phyloP scores from a whole-genome alignment of 2,888 invertebrate species.

The Amblyteles armatorius region DNA sequence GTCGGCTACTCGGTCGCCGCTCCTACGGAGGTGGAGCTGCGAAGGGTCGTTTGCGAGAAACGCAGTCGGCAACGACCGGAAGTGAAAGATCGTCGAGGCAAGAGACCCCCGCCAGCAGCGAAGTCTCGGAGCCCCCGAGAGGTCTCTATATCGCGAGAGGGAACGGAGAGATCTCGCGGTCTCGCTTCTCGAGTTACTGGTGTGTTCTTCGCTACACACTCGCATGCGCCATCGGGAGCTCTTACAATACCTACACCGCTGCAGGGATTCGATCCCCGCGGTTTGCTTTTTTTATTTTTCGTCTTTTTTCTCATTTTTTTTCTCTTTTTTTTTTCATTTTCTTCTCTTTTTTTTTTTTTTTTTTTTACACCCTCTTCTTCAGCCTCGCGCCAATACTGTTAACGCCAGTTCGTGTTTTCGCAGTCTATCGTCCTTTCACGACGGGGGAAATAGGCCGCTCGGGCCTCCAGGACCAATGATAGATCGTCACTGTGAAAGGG shows the following conservation, averaged over 20 bases:
- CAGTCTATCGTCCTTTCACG: conserved; percentile 25
- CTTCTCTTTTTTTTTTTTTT: neutral
- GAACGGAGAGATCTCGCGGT: neutral
- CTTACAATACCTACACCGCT: neutral
- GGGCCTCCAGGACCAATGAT: conserved; percentile 38
- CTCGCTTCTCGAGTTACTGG: neutral
- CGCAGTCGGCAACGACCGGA: conserved; percentile 66
- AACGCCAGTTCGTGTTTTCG: conserved; percentile 28
- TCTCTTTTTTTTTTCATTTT: neutral
- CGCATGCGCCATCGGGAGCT: neutral
- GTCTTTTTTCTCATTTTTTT: neutral
- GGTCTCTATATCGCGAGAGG: neutral
- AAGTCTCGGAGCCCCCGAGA: conserved; percentile 1
- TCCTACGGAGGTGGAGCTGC: neutral
- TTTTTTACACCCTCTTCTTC: conserved; percentile 3
- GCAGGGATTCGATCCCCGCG: neutral
- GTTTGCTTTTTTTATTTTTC: neutral
- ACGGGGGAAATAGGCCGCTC: conserved; percentile 23
- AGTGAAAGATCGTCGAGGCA: conserved; percentile 66
- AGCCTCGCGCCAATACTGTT: conserved; percentile 21
- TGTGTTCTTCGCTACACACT: conserved; percentile 1
- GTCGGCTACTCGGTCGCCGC: conserved; percentile 11
- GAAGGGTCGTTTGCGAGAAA: conserved; percentile 45
- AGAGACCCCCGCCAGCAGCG: neutral
- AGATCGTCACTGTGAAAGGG: conserved; percentile 41